Evolutionary conservation across 2,113 vertebrate genomes (phyloP).

Genomic region (Tachycineta bicolor): DNA sequence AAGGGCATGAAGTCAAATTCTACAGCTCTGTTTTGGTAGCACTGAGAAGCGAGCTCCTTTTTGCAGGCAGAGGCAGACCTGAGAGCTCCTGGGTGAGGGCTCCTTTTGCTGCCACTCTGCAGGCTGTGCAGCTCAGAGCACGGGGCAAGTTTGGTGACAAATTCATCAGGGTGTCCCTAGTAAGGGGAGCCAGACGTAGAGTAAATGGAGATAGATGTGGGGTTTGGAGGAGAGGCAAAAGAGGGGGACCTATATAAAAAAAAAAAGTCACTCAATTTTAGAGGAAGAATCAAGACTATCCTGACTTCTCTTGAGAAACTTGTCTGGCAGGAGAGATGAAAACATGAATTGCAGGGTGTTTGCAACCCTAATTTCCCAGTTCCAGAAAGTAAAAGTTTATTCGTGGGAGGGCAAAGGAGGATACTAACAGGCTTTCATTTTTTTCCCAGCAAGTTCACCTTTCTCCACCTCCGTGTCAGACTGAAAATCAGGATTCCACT

Average conservation of each 20-base stretch:
- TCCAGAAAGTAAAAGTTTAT: background rate
- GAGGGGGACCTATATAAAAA: background rate
- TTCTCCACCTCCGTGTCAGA: constrained; percentile 23
- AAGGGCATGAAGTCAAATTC: background rate
- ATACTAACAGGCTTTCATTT: constrained; percentile 16
- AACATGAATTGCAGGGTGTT: background rate
- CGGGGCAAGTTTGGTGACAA: background rate
- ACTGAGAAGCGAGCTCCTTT: background rate
- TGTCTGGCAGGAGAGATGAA: background rate
- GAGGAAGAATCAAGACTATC: background rate
- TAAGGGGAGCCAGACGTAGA: background rate
- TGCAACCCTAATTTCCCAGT: background rate
- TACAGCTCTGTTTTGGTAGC: background rate
- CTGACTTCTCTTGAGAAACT: background rate
- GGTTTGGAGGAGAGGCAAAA: background rate
- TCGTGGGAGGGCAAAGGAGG: background rate
- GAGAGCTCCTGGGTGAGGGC: rapidly evolving
- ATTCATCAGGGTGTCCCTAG: background rate
- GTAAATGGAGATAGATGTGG: background rate
- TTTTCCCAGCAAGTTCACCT: background rate
- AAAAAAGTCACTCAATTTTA: background rate
- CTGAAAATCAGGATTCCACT: constrained; percentile 35
- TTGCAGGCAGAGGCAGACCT: background rate
- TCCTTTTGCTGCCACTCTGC: background rate
- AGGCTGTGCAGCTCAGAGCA: background rate